A percentile compares a stretch with the other conserved stretches of the same genome.
Evolutionary conservation across 2,888 invertebrate species (phyloP).

Genomic region (Phyllotreta cruciferae): DNA sequence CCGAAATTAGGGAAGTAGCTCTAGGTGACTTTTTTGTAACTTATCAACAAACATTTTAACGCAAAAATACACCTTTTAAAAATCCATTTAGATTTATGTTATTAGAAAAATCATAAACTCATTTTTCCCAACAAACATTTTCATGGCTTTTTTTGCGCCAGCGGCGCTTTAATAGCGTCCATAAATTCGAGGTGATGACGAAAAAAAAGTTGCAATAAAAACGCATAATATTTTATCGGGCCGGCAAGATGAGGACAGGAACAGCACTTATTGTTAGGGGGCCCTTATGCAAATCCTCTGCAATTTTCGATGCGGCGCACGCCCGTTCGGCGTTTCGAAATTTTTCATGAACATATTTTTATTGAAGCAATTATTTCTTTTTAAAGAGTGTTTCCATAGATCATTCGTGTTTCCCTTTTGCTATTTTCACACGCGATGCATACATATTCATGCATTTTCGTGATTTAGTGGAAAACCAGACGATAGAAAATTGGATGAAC

Average conservation of each 20-base stretch:
- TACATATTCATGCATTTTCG: slow-evolving; percentile 12
- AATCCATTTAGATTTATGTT: too few species aligned
- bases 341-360: slow-evolving; percentile 18
- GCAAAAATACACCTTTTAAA: too few species aligned
- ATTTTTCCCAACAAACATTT: too few species aligned
- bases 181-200: too few species aligned
- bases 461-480: slow-evolving; percentile 3
- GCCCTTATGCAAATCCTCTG: slow-evolving; percentile 21
- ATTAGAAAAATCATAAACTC: too few species aligned
- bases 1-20: too few species aligned
- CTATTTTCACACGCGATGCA: slow-evolving; percentile 14
- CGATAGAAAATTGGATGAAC: slow-evolving; percentile 12
- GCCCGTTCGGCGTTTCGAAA: slow-evolving; percentile 16
- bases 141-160: too few species aligned
- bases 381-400: slow-evolving; percentile 31
- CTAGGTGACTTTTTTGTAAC: too few species aligned
- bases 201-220: too few species aligned
- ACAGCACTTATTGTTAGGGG: slow-evolving; percentile 4
- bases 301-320: slow-evolving; percentile 22
- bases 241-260: slow-evolving; percentile 8
- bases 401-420: slow-evolving; percentile 26
- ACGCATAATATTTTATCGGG: background rate
- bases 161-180: too few species aligned
- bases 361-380: slow-evolving; percentile 28
- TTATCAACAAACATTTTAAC: too few species aligned